Evolutionary conservation across 2,113 vertebrate genomes (phyloP), one percentile per base, ranked within the genome.

Genomic region (human): DNA sequence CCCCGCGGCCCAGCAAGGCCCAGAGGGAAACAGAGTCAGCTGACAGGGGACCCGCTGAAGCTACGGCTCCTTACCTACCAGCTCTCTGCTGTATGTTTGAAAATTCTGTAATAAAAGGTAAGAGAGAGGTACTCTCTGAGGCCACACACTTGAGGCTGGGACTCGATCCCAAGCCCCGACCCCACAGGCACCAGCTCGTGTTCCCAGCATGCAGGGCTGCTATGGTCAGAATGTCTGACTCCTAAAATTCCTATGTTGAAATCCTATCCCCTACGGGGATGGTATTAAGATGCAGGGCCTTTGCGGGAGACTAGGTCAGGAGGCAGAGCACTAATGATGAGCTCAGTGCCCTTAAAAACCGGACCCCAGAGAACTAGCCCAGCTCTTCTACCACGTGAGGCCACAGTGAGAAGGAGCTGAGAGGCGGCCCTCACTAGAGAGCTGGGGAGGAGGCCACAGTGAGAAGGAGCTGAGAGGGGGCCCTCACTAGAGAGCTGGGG

Each of bases 31-130:
- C 35, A 64, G 27, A 52, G 93, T n/a, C 9, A 48, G 40, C 55
- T 4, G 66, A 55, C 0, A 12, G 35, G 7, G 32, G 35, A 64
- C 66, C 23, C 4, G 0, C 14, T 50, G 8, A 13, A 4, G 30
- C 45, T 6, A 7, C 5, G 16, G 6, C 13, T 38, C 55, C 27
- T 50, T 27, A 50, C 40, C 25, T 23, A 18, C 66, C 6, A 3
- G 25, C 43, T 50, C 72, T n/a, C 18, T 55, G 1, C 14, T 18
- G 22, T 2, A 2, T 2, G 3, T 20, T 14, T 59, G n/a, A 38
- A 35, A 43, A 23, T 32, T 64, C 14, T 0, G 3, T 12, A 27
- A 27, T 43, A 52, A n/a, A 40, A 70, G 32, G 38, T 48, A 30
- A 35, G 38, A 38, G 64, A 86, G 17, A 61, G 61, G 25, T 23